Base-by-base conservation (phyloP, 1,140 invertebrate genomes). In the Eciton burchellii region DNA sequence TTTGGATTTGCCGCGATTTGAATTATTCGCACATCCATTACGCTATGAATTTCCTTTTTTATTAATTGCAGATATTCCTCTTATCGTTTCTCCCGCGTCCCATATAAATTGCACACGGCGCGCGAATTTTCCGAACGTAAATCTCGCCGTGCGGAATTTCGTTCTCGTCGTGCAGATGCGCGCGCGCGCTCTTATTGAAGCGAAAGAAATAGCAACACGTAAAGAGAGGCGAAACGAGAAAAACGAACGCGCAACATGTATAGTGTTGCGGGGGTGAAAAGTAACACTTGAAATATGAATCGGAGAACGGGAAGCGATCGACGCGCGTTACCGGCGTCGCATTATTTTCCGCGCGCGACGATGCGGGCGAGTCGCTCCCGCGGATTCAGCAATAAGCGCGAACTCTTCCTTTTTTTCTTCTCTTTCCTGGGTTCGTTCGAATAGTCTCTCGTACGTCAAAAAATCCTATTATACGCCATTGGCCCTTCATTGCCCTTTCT, bases 271-370 rank as follows among this genome's bases (percentile, higher is more conserved):
- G 6, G 47, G 54, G 16, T 21, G n/a, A 45, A 79, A 68, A 24
- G n/a, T 56, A 79, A 56, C 35, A 35, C 3, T n/a, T 83, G 70
- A 87, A 84, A 87, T 74, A 87, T 81, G 70, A 87, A 87, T 81
- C 86, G 65, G 24, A 84, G 81, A 35, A 35, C 35, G 35, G 74
- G 84, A 66, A 89, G 81, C 84, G 91, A 83, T 87, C 91, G 91
- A 91, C 90, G 35, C 35, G 35, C 35, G 88, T 88, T 90, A 91
- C 88, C 86, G 66, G 84, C 60, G 90, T 92, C 91, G 90, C 88
- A 91, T 92, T 92, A 91, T 92, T 92, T 91, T 91, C 35, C 89
- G 89, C 83, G 90, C 71, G 87, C 90, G 90, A 77, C 89, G 89
- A 91, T 90, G 90, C 89, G 90, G 82, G 72, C 35, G 35, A 84